Percentiles rank a stretch among this genome's conserved stretches.
phyloP scores from a whole-genome alignment of 2,888 invertebrate genomes.

The Calliphora vomitoria region DNA sequence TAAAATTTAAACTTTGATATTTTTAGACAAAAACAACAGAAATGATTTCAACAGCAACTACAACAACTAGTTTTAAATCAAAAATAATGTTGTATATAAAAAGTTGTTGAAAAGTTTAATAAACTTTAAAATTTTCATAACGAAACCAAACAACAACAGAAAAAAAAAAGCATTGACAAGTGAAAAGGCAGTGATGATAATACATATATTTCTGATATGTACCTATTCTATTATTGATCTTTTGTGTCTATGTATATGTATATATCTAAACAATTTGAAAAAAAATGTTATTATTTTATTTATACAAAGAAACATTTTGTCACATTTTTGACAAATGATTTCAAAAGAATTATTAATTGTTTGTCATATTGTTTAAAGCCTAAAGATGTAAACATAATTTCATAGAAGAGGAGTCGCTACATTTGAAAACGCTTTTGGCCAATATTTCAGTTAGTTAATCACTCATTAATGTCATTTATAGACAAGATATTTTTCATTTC shows the following conservation, averaged over 20 bases:
- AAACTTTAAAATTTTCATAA: conserved; percentile 60
- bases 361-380: conserved; percentile 20
- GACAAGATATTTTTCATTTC: conserved; percentile 21
- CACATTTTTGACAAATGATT: conserved; percentile 66
- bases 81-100: conserved; percentile 35
- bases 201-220: background rate
- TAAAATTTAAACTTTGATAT: conserved; percentile 73
- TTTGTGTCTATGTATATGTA: background rate
- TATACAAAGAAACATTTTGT: background rate
- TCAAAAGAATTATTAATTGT: conserved; percentile 63
- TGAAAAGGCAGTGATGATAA: conserved; percentile 39
- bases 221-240: conserved; percentile 17
- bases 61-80: conserved; percentile 59
- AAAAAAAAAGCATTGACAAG: conserved; percentile 21
- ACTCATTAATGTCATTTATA: conserved; percentile 62
- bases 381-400: background rate
- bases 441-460: conserved; percentile 40
- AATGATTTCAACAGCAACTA: conserved; percentile 51
- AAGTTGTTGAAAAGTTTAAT: conserved; percentile 68
- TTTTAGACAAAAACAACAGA: conserved; percentile 58
- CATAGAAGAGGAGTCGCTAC: background rate
- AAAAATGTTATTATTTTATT: background rate
- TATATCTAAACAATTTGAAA: too few species aligned
- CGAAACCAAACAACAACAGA: background rate
- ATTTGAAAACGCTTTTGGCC: conserved; percentile 36